Evolutionary conservation across 2,113 vertebrate species (phyloP).

Genomic region (Genyomyrus donnyi): DNA sequence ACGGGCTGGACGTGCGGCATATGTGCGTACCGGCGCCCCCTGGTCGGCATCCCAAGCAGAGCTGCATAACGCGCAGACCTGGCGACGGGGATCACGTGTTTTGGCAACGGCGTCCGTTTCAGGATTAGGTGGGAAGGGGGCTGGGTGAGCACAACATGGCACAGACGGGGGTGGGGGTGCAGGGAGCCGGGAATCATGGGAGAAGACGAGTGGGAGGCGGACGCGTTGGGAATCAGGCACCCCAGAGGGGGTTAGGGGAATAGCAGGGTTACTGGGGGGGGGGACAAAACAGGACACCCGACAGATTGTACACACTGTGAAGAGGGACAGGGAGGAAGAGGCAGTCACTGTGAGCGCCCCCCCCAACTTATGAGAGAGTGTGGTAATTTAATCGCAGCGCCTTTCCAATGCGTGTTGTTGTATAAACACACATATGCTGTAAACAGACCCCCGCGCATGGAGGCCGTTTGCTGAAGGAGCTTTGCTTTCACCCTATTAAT

Average conservation of each 20-base stretch:
- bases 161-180: background rate
- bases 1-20: conserved; percentile 38
- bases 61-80: background rate
- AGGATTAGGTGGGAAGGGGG: background rate
- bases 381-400: conserved; percentile 41
- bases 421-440: conserved; percentile 50
- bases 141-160: background rate
- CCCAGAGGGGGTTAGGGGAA: background rate
- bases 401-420: conserved; percentile 52
- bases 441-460: conserved; percentile 38
- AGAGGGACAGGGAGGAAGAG: background rate
- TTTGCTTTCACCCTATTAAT: conserved; percentile 59
- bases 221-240: background rate
- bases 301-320: background rate
- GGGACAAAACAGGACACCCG: background rate
- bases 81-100: background rate
- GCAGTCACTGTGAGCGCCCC: background rate
- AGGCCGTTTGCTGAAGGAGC: conserved; percentile 63
- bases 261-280: background rate
- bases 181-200: background rate
- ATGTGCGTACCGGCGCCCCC: background rate
- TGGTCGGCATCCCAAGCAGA: background rate
- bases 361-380: background rate
- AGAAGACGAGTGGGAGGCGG: background rate
- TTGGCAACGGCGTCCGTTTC: background rate